Percentiles rank a stretch among this genome's conserved stretches.
These are phyloP conservation scores for Abramis brama DNA, from an alignment of 2,113 vertebrate genomes.

Conservation along the genomic window DNA sequence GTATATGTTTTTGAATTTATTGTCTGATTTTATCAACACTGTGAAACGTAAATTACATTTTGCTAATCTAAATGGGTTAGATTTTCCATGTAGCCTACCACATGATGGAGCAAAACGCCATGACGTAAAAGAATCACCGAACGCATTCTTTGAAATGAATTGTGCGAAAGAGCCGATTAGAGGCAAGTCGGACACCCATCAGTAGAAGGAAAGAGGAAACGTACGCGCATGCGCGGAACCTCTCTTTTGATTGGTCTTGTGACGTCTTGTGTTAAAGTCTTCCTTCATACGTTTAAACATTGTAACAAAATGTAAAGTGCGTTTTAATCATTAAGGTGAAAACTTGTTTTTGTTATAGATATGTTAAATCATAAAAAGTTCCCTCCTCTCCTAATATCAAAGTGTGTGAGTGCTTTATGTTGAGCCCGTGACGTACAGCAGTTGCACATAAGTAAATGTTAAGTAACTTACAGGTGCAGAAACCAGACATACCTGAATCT, in stretches of 20 bases:
- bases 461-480: not conserved
- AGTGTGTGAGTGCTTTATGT: not conserved
- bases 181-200: not conserved
- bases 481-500: not conserved
- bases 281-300: not conserved
- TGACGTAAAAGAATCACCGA: not conserved
- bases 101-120: not conserved
- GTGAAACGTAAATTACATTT: too few relatives aligned
- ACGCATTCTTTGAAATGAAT: not conserved
- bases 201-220: not conserved
- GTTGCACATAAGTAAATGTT: not conserved
- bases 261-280: not conserved
- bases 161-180: not conserved
- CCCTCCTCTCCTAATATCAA: not conserved
- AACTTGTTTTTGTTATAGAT: not conserved
- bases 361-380: not conserved
- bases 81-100: too few relatives aligned
- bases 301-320: not conserved
- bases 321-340: not conserved
- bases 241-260: not conserved
- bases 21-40: too few relatives aligned
- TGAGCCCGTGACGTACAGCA: not conserved
- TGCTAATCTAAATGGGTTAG: too few relatives aligned
- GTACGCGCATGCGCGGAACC: not conserved
- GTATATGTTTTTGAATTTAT: too few relatives aligned